These are phyloP conservation scores for Phortica okadai DNA, from an alignment of 2,888 invertebrate genomes.

Conservation along the genomic window DNA sequence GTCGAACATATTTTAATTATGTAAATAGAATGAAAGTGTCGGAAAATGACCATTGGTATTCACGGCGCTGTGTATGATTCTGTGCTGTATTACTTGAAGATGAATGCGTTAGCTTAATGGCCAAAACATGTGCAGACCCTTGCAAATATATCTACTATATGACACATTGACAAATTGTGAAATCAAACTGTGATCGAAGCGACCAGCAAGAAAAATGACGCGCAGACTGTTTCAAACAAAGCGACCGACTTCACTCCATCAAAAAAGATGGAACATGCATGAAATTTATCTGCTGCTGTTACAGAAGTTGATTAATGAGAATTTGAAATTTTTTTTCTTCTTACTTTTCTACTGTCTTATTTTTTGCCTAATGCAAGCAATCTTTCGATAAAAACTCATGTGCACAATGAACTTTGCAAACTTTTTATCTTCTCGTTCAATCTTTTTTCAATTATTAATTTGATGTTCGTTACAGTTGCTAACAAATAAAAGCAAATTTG, in stretches of 20 bases:
- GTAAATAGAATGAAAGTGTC: not conserved
- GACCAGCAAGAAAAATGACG: conserved; percentile 16
- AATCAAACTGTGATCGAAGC: conserved; percentile 38
- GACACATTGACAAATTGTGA: conserved; percentile 64
- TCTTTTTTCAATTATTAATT: not conserved
- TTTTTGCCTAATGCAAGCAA: not conserved
- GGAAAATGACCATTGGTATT: no score
- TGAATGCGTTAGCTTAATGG: not conserved
- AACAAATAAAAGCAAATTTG: not conserved
- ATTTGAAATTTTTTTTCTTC: not conserved
- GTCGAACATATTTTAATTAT: not conserved
- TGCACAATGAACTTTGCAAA: conserved; percentile 15
- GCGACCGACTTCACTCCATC: not conserved
- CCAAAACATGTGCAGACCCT: not conserved
- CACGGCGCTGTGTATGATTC: no score
- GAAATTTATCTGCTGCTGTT: conserved; percentile 30
- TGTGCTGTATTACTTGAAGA: not conserved
- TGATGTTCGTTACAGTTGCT: not conserved
- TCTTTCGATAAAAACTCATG: not conserved
- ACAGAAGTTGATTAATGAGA: conserved; percentile 26
- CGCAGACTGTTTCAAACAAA: not conserved
- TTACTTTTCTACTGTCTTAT: not conserved
- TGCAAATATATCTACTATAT: conserved; percentile 11
- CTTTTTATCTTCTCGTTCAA: not conserved
- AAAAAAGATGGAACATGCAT: not conserved